Conservation (phyloP, 2,113 vertebrate genomes). For the Heteronetta atricapilla region DNA sequence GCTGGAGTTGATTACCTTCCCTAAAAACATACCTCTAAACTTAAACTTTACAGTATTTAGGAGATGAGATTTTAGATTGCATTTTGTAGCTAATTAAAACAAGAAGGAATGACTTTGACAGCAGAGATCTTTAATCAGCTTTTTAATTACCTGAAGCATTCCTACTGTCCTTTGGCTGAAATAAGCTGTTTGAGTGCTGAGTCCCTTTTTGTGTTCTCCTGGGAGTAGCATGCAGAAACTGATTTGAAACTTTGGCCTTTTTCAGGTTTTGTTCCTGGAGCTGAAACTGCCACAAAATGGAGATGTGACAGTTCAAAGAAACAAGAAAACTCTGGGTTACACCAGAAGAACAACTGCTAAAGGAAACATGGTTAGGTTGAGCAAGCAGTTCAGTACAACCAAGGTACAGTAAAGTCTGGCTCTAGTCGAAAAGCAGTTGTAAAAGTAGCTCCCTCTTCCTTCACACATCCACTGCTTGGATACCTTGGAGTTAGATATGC, state of each 20-base stretch:
- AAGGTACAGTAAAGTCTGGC: conserved; percentile 81
- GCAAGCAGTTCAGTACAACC: conserved; percentile 92
- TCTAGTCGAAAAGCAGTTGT: not conserved
- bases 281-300: conserved; percentile 92
- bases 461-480: not conserved
- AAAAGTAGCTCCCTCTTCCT: not conserved
- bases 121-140: conserved; percentile 41
- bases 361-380: conserved; percentile 71
- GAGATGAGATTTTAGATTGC: conserved; percentile 54
- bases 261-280: conserved; percentile 92
- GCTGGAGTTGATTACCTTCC: conserved; percentile 53
- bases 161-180: conserved; percentile 18
- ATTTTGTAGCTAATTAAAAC: conserved; percentile 54
- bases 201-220: conserved; percentile 25
- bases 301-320: conserved; percentile 77
- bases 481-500: not conserved
- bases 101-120: conserved; percentile 8
- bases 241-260: conserved; percentile 34
- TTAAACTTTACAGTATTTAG: not conserved
- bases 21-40: conserved; percentile 28
- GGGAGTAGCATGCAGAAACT: not conserved
- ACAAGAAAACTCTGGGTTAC: conserved; percentile 92
- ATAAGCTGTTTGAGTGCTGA: conserved; percentile 19
- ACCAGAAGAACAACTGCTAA: conserved; percentile 79
- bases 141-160: conserved; percentile 53